phyloP scores from a whole-genome alignment of 1,140 invertebrate species.

The Anthonomus grandis region DNA sequence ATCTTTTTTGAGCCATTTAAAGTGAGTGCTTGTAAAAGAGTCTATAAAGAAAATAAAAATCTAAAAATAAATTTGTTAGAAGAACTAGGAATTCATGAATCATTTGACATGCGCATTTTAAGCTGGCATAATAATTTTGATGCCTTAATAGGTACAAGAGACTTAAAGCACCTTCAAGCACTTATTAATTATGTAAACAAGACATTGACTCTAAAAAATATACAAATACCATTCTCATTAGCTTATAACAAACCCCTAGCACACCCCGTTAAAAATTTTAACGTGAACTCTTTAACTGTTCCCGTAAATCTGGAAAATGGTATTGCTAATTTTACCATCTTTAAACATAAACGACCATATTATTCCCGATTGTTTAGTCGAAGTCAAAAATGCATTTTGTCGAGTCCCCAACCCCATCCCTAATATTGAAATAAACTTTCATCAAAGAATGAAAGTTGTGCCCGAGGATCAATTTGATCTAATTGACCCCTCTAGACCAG shows the following conservation, averaged over 20 bases:
- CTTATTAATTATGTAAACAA: slow-evolving; percentile 7
- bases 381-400: slow-evolving; percentile 10
- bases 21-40: slow-evolving; percentile 7
- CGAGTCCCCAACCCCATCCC: slow-evolving; percentile 8
- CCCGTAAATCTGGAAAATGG: slow-evolving; percentile 11
- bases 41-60: slow-evolving; percentile 9
- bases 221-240: slow-evolving; percentile 14
- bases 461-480: slow-evolving; percentile 4
- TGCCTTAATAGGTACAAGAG: slow-evolving; percentile 14
- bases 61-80: neutral
- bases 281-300: slow-evolving; percentile 6
- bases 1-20: slow-evolving; percentile 15
- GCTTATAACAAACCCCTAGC: slow-evolving; percentile 17
- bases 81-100: slow-evolving; percentile 9
- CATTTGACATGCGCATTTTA: neutral
- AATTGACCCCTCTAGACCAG: neutral
- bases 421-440: slow-evolving; percentile 11
- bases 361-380: slow-evolving; percentile 10
- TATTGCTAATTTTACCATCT: slow-evolving; percentile 13
- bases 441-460: slow-evolving; percentile 14
- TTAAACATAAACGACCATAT: slow-evolving; percentile 11
- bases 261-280: slow-evolving; percentile 1
- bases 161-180: neutral
- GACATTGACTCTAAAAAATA: slow-evolving; percentile 10
- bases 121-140: slow-evolving; percentile 19